Conservation (phyloP, 2,113 vertebrate genomes). For the Callocephalon fimbriatum region DNA sequence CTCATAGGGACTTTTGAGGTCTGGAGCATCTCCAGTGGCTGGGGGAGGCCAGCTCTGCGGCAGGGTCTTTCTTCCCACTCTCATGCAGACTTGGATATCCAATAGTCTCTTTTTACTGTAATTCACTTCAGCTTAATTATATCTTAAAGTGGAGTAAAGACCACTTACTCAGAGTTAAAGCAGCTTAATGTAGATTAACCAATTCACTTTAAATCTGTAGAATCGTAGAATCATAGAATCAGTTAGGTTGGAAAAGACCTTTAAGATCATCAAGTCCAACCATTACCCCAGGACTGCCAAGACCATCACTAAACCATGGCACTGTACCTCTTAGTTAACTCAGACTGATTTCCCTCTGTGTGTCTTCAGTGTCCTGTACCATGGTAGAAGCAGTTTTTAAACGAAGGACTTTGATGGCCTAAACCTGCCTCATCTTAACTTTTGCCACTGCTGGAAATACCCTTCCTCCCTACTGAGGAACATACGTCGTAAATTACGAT, state of each 20-base stretch:
- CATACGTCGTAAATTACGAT: accelerated
- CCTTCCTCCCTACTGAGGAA: not conserved
- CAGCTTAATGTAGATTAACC: not conserved
- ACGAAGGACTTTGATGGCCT: not conserved
- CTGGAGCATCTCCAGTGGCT: not conserved
- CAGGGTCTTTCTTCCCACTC: not conserved
- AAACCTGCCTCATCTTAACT: not conserved
- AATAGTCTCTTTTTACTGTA: not conserved
- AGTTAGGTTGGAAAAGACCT: too few relatives aligned
- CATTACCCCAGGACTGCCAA: too few relatives aligned
- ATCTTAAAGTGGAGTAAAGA: not conserved
- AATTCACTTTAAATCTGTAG: not conserved
- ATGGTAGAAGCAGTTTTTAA: not conserved
- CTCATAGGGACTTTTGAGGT: not conserved
- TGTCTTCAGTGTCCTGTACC: not conserved
- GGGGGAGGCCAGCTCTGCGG: not conserved
- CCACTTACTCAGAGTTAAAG: not conserved
- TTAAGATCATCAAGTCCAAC: too few relatives aligned
- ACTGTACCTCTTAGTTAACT: not conserved
- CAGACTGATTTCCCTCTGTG: accelerated
- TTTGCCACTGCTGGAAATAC: not conserved
- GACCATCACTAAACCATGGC: too few relatives aligned
- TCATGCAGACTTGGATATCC: not conserved
- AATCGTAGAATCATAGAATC: too few relatives aligned
- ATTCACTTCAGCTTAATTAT: not conserved